Evolutionary conservation across 2,888 invertebrate genomes (phyloP), one percentile per base, ranked within the genome.

Genomic region (Smittia aterrima): DNA sequence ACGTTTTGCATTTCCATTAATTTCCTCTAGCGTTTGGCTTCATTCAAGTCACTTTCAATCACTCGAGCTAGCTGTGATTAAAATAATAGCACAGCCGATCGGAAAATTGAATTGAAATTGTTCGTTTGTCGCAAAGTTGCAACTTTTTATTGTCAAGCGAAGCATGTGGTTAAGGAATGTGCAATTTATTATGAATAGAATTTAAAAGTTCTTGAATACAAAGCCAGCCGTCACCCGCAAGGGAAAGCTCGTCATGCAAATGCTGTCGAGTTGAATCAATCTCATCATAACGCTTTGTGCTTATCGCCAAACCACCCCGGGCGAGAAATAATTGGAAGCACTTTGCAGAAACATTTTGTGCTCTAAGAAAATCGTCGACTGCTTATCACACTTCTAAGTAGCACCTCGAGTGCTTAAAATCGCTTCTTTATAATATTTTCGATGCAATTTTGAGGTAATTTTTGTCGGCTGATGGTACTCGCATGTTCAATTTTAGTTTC

Each of bases 361-460:
- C 22, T 58, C 9, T 16, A 47, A n/a, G 47, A n/a, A 22, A 58
- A 18, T 58, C 20, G 22, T 58, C n/a, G n/a, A 7, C 58, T 18
- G 13, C n/a, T 58, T 58, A 58, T 58, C 58, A 20, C 58, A 22
- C n/a, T 58, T 22, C 58, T 22, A 58, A 58, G 58, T 22, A 58
- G 20, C 58, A 58, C 22, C 58, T 58, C 20, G 22, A 58, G 58
- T 58, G 22, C 47, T 47, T n/a, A 2, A 47, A 47, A 47, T 47
- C 47, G 47, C 47, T 47, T 47, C 20, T 58, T 58, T 22, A 22
- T 58, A 58, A 58, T 58, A n/a, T 32, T 47, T 58, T 58, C 58
- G 58, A 18, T 6, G n/a, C 58, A 58, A 58, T 58, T 58, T 58
- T 22, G 22, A 22, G 18, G 58, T 22, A 58, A 18, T 47, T 47